These are phyloP conservation scores for Rhynchomys soricoides DNA, from an alignment of 2,113 vertebrate genomes.

Conservation along the genomic window DNA sequence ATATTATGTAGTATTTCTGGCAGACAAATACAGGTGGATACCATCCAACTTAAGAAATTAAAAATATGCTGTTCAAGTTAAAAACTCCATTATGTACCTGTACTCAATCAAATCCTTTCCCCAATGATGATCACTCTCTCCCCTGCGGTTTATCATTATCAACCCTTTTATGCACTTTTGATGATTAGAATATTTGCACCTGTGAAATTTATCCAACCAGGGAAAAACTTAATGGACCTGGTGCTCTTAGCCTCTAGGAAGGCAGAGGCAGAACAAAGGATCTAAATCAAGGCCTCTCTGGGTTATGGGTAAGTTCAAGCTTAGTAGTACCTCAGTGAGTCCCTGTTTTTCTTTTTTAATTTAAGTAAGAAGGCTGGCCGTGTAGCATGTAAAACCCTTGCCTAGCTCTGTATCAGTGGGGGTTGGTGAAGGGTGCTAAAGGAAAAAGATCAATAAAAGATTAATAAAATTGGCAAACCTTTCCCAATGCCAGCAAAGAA, in stretches of 20 bases:
- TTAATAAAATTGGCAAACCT: neutral
- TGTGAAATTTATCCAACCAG: neutral
- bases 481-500: neutral
- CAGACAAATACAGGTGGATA: neutral
- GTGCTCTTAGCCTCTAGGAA: neutral
- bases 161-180: neutral
- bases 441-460: neutral
- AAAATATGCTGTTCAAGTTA: neutral
- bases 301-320: no score
- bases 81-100: neutral
- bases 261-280: neutral
- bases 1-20: neutral
- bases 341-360: neutral
- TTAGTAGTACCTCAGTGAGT: neutral
- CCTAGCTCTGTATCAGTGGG: neutral
- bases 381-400: neutral
- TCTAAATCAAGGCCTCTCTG: neutral
- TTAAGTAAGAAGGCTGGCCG: neutral
- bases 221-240: no score
- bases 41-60: neutral
- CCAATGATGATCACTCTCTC: neutral
- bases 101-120: neutral
- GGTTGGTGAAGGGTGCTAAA: neutral
- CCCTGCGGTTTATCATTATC: neutral
- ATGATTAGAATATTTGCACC: neutral